phyloP scores from a whole-genome alignment of 2,113 vertebrate genomes.

The Albula goreensis region DNA sequence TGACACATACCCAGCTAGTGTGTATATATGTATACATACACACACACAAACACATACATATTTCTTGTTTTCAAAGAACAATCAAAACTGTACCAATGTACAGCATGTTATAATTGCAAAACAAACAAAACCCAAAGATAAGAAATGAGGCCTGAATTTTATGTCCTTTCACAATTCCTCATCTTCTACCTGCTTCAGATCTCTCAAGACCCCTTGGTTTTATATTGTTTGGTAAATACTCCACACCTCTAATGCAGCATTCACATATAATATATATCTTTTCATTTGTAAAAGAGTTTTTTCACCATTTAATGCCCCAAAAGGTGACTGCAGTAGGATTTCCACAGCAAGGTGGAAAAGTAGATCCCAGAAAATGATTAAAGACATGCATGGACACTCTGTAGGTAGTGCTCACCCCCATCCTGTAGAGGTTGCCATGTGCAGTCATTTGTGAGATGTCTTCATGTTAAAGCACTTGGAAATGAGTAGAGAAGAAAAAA shows the following conservation, averaged over 20 bases:
- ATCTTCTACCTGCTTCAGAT: background rate
- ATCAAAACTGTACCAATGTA: background rate
- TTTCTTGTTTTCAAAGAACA: constrained; percentile 11
- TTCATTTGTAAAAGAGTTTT: constrained; percentile 2
- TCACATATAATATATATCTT: background rate
- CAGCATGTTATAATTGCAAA: background rate
- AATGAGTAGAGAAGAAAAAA: background rate
- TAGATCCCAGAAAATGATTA: constrained; percentile 8
- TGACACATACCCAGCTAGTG: background rate
- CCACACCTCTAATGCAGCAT: constrained; percentile 10
- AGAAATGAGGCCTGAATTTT: background rate
- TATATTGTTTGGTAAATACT: constrained; percentile 1
- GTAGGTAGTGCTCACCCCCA: background rate
- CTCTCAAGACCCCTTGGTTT: background rate
- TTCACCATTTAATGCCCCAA: constrained; percentile 16
- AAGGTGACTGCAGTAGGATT: background rate
- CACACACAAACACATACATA: background rate
- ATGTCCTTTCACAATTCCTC: background rate
- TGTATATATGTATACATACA: background rate
- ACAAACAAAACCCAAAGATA: background rate
- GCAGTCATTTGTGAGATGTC: background rate
- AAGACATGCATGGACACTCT: constrained; percentile 3
- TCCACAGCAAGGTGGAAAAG: constrained; percentile 3
- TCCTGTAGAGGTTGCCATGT: background rate
- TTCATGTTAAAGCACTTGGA: constrained; percentile 1